Conservation (phyloP, 2,888 invertebrate species). For the Polymixis lichenea region DNA sequence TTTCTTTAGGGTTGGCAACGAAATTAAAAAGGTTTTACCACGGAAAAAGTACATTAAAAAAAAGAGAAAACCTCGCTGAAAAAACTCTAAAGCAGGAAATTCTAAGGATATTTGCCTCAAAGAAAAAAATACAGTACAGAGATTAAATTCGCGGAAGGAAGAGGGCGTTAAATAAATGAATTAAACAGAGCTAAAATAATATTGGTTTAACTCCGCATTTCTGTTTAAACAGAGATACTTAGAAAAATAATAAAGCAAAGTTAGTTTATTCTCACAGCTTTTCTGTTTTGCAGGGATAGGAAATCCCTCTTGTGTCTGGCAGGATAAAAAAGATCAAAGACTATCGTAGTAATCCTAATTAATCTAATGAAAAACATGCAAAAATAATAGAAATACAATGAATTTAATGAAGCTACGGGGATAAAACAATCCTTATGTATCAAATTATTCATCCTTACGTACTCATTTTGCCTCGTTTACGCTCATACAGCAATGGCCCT, state of each 20-base stretch:
- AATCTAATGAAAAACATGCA: not conserved
- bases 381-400: not conserved
- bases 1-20: constrained; percentile 53
- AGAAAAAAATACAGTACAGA: constrained; percentile 18
- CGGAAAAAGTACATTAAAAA: constrained; percentile 1
- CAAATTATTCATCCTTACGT: not conserved
- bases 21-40: constrained; percentile 10
- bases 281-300: no score
- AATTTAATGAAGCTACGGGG: not conserved
- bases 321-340: not conserved
- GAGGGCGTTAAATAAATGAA: constrained; percentile 33
- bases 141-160: constrained; percentile 23
- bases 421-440: no score
- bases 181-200: constrained; percentile 43
- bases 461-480: no score
- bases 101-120: constrained; percentile 4
- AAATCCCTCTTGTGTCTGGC: not conserved
- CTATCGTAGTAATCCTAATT: not conserved
- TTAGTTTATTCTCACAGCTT: constrained; percentile 1
- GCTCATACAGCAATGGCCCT: no score
- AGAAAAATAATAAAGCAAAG: constrained; percentile 30
- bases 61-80: not conserved
- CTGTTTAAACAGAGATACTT: constrained; percentile 35
- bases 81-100: constrained; percentile 5
- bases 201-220: constrained; percentile 32